These are phyloP conservation scores for Oophaga pumilio DNA, from an alignment of 2,113 vertebrate genomes.

Conservation along the genomic window DNA sequence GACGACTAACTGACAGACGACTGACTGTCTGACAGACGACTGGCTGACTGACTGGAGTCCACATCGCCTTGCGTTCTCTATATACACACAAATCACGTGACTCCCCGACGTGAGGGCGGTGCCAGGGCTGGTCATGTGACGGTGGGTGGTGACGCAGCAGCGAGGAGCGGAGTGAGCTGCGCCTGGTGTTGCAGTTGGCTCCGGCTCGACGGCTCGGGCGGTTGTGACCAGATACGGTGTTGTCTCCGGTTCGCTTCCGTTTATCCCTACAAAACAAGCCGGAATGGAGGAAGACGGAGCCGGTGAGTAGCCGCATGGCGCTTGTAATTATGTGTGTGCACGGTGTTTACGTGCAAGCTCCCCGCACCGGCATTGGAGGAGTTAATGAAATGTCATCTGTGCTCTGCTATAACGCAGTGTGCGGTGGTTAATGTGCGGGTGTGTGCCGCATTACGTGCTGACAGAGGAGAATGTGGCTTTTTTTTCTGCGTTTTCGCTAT, in stretches of 20 bases:
- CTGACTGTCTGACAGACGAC: too few species aligned
- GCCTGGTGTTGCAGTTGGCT: constrained; percentile 10
- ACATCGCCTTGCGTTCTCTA: not conserved
- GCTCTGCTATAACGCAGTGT: not conserved
- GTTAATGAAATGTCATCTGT: not conserved
- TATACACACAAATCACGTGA: constrained; percentile 6
- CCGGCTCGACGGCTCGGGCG: not conserved
- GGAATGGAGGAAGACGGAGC: constrained; percentile 49
- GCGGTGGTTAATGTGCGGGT: not conserved
- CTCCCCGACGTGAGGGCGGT: not conserved
- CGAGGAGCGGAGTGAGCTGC: not conserved
- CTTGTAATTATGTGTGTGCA: not conserved
- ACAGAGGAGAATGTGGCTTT: not conserved
- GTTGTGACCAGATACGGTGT: too few species aligned
- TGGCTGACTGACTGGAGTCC: not conserved
- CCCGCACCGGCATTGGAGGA: not conserved
- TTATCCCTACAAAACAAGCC: not conserved
- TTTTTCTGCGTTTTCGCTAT: too few species aligned
- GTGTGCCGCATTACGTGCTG: not conserved
- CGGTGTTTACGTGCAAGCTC: not conserved
- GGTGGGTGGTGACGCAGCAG: constrained; percentile 5
- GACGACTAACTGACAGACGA: too few species aligned
- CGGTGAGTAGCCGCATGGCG: constrained; percentile 10
- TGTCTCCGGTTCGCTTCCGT: not conserved
- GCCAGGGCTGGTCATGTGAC: constrained; percentile 7